Base-by-base conservation (phyloP, 1,140 invertebrate species). In the Apocrypta bakeri region DNA sequence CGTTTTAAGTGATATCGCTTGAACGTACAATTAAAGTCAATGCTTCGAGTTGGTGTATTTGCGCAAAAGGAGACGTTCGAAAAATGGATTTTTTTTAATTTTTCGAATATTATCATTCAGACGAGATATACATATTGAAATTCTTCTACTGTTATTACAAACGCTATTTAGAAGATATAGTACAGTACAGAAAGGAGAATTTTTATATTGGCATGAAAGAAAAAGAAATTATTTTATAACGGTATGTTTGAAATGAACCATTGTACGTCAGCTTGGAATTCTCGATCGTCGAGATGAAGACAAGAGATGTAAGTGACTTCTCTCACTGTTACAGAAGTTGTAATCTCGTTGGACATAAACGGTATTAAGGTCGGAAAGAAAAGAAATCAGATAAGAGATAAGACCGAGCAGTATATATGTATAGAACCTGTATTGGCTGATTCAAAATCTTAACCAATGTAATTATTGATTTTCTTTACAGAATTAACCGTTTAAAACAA, bases 401-500 rank as follows among this genome's bases (percentile, higher is more conserved):
- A 78, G 64, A 48, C 63, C 24, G n/a, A n/a, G 64, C 27, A 79
- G 56, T 25, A 61, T 71, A 56, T 56, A 21, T n/a, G n/a, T n/a
- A n/a, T n/a, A n/a, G n/a, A n/a, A n/a, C n/a, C n/a, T n/a, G n/a
- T n/a, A n/a, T n/a, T n/a, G n/a, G n/a, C n/a, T n/a, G n/a, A n/a
- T n/a, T n/a, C n/a, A n/a, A n/a, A n/a, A n/a, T n/a, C n/a, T n/a
- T n/a, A n/a, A n/a, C n/a, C n/a, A n/a, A n/a, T n/a, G n/a, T n/a
- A n/a, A n/a, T n/a, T n/a, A n/a, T n/a, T n/a, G n/a, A n/a, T n/a
- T n/a, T n/a, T n/a, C n/a, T n/a, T n/a, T n/a, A n/a, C n/a, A n/a
- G n/a, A n/a, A n/a, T n/a, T n/a, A n/a, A n/a, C n/a, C n/a, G n/a
- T n/a, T n/a, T n/a, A n/a, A n/a, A n/a, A n/a, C n/a, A n/a, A n/a